Base-by-base conservation (phyloP, 2,797 vertebrate species). In the Oreochromis mossambicus region DNA sequence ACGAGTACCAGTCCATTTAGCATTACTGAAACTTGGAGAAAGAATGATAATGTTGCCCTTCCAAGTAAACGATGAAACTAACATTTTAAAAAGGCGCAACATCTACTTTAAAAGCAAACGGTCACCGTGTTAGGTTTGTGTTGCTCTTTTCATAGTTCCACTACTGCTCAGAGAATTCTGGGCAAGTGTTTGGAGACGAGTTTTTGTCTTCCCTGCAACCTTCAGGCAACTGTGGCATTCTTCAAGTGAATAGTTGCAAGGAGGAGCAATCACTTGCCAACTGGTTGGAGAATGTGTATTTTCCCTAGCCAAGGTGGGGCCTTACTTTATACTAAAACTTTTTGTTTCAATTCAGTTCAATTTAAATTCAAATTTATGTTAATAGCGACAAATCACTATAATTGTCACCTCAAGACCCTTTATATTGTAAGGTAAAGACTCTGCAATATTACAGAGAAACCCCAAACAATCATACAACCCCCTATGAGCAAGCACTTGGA, bases 181-280 rank as follows among this genome's bases (percentile, higher is more conserved):
- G 1, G 12, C 12, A 21, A 66, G 3, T 24, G 36, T 68, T 0
- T 68, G 63, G 19, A 21, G 32, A 63, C 2, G 0, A 13, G 12
- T 15, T 21, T n/a, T n/a, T 66, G 11, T 66, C 19, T 21, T 66
- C 8, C 34, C 19, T 38, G 34, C 19, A 66, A 36, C 7, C 7
- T 38, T 17, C 1, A 0, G 61, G 61, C 11, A 66, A 38, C 34
- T 63, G 11, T 0, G 1, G 11, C 61, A 21, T 38, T 66, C 61
- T 14, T 21, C 11, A 66, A 14, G 19, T 21, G 34, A 66, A 19
- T 38, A 66, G 12, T 14, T 66, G n/a, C 36, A 41, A 41, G 11
- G 1, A 41, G 19, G 61, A 56, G 29, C 26, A 32, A 56, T 56
- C 55, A 17, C 14, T 56, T 56, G 26, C 14, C 55, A 56, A 17